These are phyloP conservation scores for Malurus melanocephalus DNA, from an alignment of 2,113 vertebrate species.

Conservation along the genomic window DNA sequence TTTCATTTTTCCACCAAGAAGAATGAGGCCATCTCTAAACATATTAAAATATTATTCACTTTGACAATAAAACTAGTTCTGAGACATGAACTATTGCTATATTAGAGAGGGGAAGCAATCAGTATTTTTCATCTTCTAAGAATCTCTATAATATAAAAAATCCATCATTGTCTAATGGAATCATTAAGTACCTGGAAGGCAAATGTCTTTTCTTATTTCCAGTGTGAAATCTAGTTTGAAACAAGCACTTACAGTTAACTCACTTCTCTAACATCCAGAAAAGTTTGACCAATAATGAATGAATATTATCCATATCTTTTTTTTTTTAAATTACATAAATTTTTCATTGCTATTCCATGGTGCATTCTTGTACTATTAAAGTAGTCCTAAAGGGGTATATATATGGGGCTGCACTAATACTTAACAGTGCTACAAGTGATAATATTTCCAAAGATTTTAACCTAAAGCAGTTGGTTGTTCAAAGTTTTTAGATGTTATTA, in stretches of 20 bases:
- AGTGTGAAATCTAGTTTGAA: constrained; percentile 61
- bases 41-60: constrained; percentile 81
- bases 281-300: constrained; percentile 35
- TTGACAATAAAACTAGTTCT: constrained; percentile 74
- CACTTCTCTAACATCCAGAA: constrained; percentile 29
- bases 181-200: constrained; percentile 70
- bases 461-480: background rate
- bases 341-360: constrained; percentile 11
- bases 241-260: constrained; percentile 55
- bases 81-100: constrained; percentile 73
- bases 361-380: background rate
- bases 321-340: background rate
- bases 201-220: constrained; percentile 66
- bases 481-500: background rate
- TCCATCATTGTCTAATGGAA: constrained; percentile 73
- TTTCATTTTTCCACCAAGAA: constrained; percentile 69
- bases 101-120: constrained; percentile 69
- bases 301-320: background rate
- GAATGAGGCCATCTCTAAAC: constrained; percentile 66
- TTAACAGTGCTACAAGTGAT: background rate
- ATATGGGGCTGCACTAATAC: background rate
- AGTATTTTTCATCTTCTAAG: constrained; percentile 73
- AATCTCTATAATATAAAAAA: constrained; percentile 71
- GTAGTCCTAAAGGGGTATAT: background rate
- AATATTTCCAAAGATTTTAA: constrained; percentile 2